Percentiles rank a stretch among this genome's conserved stretches.
These are phyloP conservation scores for Pomatostomus ruficeps DNA, from an alignment of 2,113 vertebrate species.

Conservation along the genomic window DNA sequence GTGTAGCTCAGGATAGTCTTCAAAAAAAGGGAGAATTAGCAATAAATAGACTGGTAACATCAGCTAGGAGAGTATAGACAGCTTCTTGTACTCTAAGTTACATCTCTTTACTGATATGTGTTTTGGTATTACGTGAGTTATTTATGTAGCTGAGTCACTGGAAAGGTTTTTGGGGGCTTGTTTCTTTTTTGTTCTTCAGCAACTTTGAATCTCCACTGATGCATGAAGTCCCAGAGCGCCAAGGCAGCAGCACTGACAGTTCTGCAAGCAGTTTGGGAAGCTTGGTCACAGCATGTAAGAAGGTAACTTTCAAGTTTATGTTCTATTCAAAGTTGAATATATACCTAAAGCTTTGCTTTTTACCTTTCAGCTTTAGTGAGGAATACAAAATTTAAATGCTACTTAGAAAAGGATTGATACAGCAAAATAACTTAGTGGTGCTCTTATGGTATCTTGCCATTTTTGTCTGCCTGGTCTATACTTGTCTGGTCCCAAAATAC, in stretches of 20 bases:
- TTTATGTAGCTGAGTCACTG: neutral
- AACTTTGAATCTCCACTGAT: conserved; percentile 82
- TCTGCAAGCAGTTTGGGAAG: conserved; percentile 74
- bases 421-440: neutral
- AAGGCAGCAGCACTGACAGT: conserved; percentile 63
- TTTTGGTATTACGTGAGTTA: neutral
- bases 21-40: neutral
- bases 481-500: neutral
- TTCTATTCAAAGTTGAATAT: neutral
- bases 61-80: neutral
- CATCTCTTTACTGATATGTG: neutral
- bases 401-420: neutral
- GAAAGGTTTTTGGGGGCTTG: conserved; percentile 16
- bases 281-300: conserved; percentile 90
- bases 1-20: neutral
- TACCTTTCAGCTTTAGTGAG: neutral
- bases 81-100: neutral
- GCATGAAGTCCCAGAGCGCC: conserved; percentile 76
- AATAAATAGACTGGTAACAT: neutral
- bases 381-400: neutral
- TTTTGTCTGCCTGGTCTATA: neutral
- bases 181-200: conserved; percentile 70
- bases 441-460: neutral
- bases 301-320: conserved; percentile 75
- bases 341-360: neutral